Evolutionary conservation across 1,140 invertebrate species (phyloP).

Genomic region (Drosophila ambigua): DNA sequence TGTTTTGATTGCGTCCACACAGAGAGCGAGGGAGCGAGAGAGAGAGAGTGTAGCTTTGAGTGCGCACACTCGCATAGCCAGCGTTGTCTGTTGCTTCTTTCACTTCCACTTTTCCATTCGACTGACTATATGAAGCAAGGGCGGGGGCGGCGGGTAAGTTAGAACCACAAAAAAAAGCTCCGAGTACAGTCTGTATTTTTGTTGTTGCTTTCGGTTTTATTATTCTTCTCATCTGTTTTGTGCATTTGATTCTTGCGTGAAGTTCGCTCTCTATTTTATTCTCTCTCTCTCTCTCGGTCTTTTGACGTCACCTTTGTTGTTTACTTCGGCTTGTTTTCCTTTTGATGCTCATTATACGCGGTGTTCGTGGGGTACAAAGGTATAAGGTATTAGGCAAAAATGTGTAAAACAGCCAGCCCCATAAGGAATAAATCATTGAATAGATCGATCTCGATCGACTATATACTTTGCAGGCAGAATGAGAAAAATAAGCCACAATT

Average conservation of each 20-base stretch:
- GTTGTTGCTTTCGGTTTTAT: slow-evolving; percentile 65
- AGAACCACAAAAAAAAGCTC: slow-evolving; percentile 37
- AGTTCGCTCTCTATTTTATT: slow-evolving; percentile 11
- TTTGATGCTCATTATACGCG: slow-evolving; percentile 53
- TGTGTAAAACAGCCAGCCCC: too few relatives aligned
- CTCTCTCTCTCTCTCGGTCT: slow-evolving; percentile 20
- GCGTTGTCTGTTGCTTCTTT: slow-evolving; percentile 72
- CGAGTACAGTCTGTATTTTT: slow-evolving; percentile 68
- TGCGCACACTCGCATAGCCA: slow-evolving; percentile 16
- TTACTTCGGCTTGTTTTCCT: slow-evolving; percentile 75
- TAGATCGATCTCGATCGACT: too few relatives aligned
- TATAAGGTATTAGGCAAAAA: too few relatives aligned
- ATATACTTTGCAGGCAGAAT: too few relatives aligned
- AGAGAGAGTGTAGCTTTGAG: background rate
- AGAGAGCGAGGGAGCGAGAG: slow-evolving; percentile 14
- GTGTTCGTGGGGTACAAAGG: slow-evolving; percentile 25
- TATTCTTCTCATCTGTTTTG: slow-evolving; percentile 42
- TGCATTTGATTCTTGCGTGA: slow-evolving; percentile 77
- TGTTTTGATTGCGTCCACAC: slow-evolving; percentile 69
- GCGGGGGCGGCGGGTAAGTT: slow-evolving; percentile 10
- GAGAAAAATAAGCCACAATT: too few relatives aligned
- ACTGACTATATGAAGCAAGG: slow-evolving; percentile 28
- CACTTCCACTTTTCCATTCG: slow-evolving; percentile 72
- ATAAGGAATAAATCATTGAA: too few relatives aligned
- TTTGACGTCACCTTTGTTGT: slow-evolving; percentile 81